Percentiles rank a stretch among this genome's conserved stretches.
Evolutionary conservation across 2,888 invertebrate genomes (phyloP).

Genomic region (Horisme vitalbata): DNA sequence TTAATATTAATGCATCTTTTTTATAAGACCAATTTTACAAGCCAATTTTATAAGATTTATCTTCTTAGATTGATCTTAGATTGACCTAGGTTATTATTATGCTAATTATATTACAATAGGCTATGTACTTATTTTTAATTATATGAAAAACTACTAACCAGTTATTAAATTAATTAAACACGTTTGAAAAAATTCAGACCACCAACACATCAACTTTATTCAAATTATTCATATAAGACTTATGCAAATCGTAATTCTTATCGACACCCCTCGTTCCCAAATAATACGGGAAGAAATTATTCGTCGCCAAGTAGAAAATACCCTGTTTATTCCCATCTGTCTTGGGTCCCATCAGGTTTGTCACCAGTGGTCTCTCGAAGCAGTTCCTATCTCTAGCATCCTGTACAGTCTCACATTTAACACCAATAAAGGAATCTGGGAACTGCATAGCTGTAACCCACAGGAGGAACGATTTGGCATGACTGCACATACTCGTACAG

Average conservation of each 20-base stretch:
- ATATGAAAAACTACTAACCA: too few relatives aligned
- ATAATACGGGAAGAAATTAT: slow-evolving; percentile 42
- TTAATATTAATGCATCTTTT: too few relatives aligned
- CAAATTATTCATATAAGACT: neutral
- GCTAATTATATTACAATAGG: too few relatives aligned
- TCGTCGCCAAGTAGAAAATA: slow-evolving; percentile 44
- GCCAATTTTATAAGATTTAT: too few relatives aligned
- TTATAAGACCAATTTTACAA: too few relatives aligned
- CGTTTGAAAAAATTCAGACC: neutral
- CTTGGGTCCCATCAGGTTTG: slow-evolving; percentile 31
- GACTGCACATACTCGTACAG: slow-evolving; percentile 38
- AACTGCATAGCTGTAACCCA: slow-evolving; percentile 37
- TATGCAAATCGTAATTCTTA: slow-evolving; percentile 35
- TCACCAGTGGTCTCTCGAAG: slow-evolving; percentile 36
- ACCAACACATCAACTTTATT: slow-evolving; percentile 21
- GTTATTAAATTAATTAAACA: too few relatives aligned
- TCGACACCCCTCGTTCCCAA: slow-evolving; percentile 44
- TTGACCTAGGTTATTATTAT: too few relatives aligned
- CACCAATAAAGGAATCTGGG: slow-evolving; percentile 37
- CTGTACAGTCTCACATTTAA: slow-evolving; percentile 40
- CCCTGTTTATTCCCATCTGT: slow-evolving; percentile 41
- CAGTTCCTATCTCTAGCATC: slow-evolving; percentile 39
- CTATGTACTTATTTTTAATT: too few relatives aligned
- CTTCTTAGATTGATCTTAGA: too few relatives aligned
- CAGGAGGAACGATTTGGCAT: slow-evolving; percentile 23